phyloP scores from a whole-genome alignment of 2,113 vertebrate genomes.

The Leucoraja erinaceus region DNA sequence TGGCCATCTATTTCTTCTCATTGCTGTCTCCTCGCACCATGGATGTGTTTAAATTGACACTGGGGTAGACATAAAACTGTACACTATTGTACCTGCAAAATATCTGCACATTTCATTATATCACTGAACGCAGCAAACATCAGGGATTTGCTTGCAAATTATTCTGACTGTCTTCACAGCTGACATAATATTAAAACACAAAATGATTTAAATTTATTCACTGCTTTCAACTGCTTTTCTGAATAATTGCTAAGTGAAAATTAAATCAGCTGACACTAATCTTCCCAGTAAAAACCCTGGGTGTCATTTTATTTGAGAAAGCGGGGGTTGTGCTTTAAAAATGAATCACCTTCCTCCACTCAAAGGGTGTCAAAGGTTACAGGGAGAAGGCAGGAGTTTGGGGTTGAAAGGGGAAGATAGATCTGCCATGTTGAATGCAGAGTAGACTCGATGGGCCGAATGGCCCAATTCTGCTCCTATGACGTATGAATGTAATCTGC shows the following conservation, averaged over 20 bases:
- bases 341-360: not conserved
- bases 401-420: too few relatives aligned
- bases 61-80: not conserved
- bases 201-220: not conserved
- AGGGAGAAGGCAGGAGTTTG: too few relatives aligned
- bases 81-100: not conserved
- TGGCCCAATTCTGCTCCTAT: too few relatives aligned
- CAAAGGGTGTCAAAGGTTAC: too few relatives aligned
- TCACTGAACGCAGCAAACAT: not conserved
- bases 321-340: not conserved
- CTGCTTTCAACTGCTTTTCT: not conserved
- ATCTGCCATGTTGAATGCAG: too few relatives aligned
- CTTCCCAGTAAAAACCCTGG: not conserved
- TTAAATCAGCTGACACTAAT: not conserved
- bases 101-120: not conserved
- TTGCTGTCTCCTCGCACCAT: not conserved
- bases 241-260: not conserved
- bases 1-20: slow-evolving; percentile 10
- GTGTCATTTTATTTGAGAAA: not conserved
- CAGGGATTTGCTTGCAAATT: not conserved
- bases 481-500: not conserved
- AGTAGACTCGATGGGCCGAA: too few relatives aligned
- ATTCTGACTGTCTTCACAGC: not conserved
- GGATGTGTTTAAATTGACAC: not conserved
- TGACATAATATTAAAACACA: not conserved